phyloP scores from a whole-genome alignment of 2,797 vertebrate species.

The Antrozous pallidus region DNA sequence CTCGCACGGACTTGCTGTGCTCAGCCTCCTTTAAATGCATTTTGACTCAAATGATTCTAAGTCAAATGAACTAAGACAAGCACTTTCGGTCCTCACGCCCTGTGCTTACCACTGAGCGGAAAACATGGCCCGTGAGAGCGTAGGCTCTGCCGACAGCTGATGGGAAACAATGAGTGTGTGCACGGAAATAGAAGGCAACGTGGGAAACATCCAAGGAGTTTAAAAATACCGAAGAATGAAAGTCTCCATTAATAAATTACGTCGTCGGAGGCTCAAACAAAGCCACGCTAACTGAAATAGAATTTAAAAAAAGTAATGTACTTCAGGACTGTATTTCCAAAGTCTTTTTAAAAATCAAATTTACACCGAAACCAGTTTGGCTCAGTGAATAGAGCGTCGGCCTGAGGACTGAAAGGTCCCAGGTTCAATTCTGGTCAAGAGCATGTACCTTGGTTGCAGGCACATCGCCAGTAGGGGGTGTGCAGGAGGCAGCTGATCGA shows the following conservation, averaged over 20 bases:
- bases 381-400: no score
- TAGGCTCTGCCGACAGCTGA: neutral
- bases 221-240: neutral
- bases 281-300: neutral
- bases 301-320: accelerated
- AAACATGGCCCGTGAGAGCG: neutral
- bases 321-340: neutral
- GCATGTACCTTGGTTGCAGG: no score
- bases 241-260: neutral
- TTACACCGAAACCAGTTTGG: no score
- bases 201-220: neutral
- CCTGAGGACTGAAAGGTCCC: no score
- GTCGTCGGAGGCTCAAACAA: neutral
- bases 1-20: no score
- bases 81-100: accelerated
- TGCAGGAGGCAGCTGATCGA: no score
- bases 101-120: neutral
- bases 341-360: no score
- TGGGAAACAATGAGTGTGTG: neutral
- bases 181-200: neutral
- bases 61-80: neutral
- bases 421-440: no score
- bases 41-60: neutral
- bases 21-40: neutral
- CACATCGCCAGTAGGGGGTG: no score